These are phyloP conservation scores for Frieseomelitta varia DNA, from an alignment of 1,140 invertebrate genomes.

Conservation along the genomic window DNA sequence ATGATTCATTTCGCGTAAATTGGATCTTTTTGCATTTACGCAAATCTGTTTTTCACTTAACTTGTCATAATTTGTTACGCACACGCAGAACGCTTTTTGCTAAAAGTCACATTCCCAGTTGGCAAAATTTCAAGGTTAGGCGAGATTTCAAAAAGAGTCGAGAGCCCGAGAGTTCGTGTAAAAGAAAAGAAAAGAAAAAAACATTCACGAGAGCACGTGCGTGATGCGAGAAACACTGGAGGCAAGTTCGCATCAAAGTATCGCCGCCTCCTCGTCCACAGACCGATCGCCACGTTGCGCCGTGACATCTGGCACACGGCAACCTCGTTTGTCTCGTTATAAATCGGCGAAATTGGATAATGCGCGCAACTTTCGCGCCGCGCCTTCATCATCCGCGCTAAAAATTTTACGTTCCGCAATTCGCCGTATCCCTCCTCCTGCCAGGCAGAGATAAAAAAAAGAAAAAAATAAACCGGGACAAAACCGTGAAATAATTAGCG, in stretches of 20 bases:
- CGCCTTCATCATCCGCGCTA: conserved; percentile 38
- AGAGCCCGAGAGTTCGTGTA: neutral
- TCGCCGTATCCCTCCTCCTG: neutral
- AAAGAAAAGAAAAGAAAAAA: neutral
- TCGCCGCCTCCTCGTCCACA: conserved; percentile 62
- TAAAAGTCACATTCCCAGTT: too few species aligned
- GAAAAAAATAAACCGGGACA: neutral
- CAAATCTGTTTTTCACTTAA: too few species aligned
- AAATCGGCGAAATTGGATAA: conserved; percentile 78
- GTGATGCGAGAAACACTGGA: conserved; percentile 69
- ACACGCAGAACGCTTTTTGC: too few species aligned
- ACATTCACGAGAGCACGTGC: conserved; percentile 50
- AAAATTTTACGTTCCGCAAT: conserved; percentile 30
- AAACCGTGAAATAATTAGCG: conserved; percentile 17
- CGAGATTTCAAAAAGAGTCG: neutral
- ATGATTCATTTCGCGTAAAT: too few species aligned
- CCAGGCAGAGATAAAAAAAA: neutral
- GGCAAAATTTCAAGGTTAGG: neutral
- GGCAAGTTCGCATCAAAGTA: conserved; percentile 64
- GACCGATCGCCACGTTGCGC: conserved; percentile 66
- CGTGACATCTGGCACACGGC: conserved; percentile 78
- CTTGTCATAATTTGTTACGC: too few species aligned
- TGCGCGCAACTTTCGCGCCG: conserved; percentile 63
- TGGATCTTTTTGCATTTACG: too few species aligned
- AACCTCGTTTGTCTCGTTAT: conserved; percentile 76